phyloP scores from a whole-genome alignment of 2,113 vertebrate species.

The Channa maculata region DNA sequence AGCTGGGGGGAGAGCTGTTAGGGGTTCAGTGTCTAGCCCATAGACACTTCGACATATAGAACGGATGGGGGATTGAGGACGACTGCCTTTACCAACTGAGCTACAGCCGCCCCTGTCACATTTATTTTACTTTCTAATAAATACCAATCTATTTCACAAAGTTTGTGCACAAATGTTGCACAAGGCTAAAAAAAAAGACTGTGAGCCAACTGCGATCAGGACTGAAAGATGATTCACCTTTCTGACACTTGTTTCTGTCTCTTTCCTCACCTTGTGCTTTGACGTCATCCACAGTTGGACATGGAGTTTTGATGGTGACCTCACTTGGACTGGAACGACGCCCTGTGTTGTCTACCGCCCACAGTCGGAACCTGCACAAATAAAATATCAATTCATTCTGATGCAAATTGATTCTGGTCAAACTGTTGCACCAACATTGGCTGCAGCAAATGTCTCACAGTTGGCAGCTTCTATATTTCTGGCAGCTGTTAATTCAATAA shows the following conservation, averaged over 20 bases:
- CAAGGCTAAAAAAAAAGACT: neutral
- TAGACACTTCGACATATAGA: too few species aligned
- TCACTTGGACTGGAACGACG: conserved; percentile 93
- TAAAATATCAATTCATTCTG: neutral
- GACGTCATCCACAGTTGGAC: conserved; percentile 96
- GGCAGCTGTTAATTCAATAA: conserved; percentile 7
- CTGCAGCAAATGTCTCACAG: conserved; percentile 13
- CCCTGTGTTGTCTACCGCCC: conserved; percentile 97
- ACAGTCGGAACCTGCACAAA: conserved; percentile 91
- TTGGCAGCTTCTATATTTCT: neutral
- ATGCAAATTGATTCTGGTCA: neutral
- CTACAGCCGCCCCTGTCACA: too few species aligned
- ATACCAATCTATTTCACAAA: too few species aligned
- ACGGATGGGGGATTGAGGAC: too few species aligned
- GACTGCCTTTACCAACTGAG: too few species aligned
- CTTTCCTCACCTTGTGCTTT: conserved; percentile 94
- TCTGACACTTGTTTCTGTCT: neutral
- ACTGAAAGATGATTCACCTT: conserved; percentile 8
- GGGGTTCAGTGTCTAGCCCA: too few species aligned
- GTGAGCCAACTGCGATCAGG: conserved; percentile 1
- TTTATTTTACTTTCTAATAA: too few species aligned
- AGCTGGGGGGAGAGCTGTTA: too few species aligned
- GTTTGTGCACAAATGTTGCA: too few species aligned
- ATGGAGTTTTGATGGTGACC: conserved; percentile 95
- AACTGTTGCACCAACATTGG: conserved; percentile 1